Evolutionary conservation across 2,113 vertebrate genomes (phyloP).

Genomic region (Sigmodon hispidus): DNA sequence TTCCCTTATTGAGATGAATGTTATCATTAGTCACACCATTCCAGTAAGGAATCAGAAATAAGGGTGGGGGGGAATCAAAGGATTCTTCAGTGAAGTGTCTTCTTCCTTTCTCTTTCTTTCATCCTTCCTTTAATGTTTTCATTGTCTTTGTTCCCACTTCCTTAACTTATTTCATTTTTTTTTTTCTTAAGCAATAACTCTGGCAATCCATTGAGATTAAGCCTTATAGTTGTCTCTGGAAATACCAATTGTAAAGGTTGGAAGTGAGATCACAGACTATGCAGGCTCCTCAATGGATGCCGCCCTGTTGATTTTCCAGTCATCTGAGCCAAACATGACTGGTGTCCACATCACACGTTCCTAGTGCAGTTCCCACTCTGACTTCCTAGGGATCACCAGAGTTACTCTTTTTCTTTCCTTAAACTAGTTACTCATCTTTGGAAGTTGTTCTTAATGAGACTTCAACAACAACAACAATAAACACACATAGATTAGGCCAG

Average conservation of each 20-base stretch:
- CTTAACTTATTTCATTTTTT: background rate
- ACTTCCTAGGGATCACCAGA: background rate
- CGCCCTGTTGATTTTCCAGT: background rate
- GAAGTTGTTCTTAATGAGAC: background rate
- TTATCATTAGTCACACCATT: background rate
- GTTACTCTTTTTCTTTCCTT: background rate
- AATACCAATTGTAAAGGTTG: background rate
- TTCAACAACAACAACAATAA: background rate
- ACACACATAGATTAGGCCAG: background rate
- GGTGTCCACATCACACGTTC: background rate
- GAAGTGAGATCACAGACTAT: background rate
- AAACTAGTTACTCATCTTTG: background rate
- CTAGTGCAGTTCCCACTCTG: accelerated
- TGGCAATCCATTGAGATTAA: background rate
- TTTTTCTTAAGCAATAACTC: background rate
- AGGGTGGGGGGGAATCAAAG: background rate
- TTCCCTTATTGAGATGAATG: accelerated
- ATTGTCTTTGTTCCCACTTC: background rate
- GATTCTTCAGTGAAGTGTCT: background rate
- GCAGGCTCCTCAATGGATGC: background rate
- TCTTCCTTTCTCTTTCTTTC: background rate
- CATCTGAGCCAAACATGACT: background rate
- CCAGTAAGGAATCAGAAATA: background rate
- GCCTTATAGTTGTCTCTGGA: background rate
- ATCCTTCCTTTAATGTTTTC: background rate